Evolutionary conservation across 2,888 invertebrate genomes (phyloP), one percentile per base, ranked within the genome.

Genomic region (Himalopsyche tibetana): DNA sequence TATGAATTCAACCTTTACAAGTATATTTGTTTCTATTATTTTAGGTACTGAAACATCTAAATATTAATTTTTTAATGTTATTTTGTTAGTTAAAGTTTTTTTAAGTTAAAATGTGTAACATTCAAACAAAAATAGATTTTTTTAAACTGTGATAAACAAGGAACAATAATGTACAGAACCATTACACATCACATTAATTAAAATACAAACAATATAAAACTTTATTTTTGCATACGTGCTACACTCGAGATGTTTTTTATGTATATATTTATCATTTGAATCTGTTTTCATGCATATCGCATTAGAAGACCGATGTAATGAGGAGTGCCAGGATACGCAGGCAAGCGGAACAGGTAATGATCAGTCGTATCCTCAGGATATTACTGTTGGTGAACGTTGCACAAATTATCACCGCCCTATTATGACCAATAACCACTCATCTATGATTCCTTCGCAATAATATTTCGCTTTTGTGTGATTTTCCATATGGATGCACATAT

Each of bases 311-410:
- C 45, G 82, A 17, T 19, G 28, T 12, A 12, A 81, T n/a, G 55
- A 12, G 83, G 28, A 82, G 82, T 15, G 38, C 82, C 28, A 88
- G 88, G 74, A 69, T 84, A 11, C 87, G 88, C 19, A 83, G 88
- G 51, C 87, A 88, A 79, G 86, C 84, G 45, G 85, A 88, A 82
- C 84, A 88, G 88, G 88, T 88, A 86, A 51, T 87, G 82, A 89
- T 85, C 89, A 89, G 28, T 19, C 28, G 28, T 63, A 63, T n/a
- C 63, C 63, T 63, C 63, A 63, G 63, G n/a, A 63, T 6, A 63
- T 63, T 19, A 63, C 19, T 19, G 63, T 63, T 63, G 63, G 63
- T 19, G 19, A 19, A 63, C 63, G 19, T 28, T 19, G 28, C 63
- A 63, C 63, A 63, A 6, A 28, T 63, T 6, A 63, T 63, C 8